A percentile compares a stretch with the other conserved stretches of the same genome.
These are phyloP conservation scores for Nudaria mundana DNA, from an alignment of 2,888 invertebrate species.

Conservation along the genomic window DNA sequence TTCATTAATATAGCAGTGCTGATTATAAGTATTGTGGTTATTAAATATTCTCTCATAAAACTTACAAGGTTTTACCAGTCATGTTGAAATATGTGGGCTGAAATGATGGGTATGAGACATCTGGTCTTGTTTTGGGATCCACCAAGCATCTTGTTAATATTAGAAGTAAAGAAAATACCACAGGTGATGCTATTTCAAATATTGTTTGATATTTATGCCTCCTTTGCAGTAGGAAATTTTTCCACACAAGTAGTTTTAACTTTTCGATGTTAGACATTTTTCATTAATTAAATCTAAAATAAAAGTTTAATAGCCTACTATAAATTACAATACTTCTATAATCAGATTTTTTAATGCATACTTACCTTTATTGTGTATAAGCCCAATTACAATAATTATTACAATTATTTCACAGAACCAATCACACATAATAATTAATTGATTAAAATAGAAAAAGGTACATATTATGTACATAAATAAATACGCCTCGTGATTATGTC, in stretches of 20 bases:
- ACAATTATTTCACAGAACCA: too few species aligned
- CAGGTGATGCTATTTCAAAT: slow-evolving; percentile 86
- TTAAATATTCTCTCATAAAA: slow-evolving; percentile 18
- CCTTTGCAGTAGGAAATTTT: slow-evolving; percentile 89
- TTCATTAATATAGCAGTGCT: not conserved
- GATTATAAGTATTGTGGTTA: not conserved
- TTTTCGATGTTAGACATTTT: slow-evolving; percentile 76
- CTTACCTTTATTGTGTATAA: too few species aligned
- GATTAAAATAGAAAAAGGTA: too few species aligned
- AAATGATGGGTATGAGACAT: slow-evolving; percentile 55
- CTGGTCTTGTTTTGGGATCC: slow-evolving; percentile 78
- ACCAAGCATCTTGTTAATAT: slow-evolving; percentile 87
- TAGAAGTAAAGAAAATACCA: slow-evolving; percentile 85
- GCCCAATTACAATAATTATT: too few species aligned
- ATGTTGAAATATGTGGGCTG: slow-evolving; percentile 69
- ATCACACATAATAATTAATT: too few species aligned
- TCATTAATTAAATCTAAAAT: slow-evolving; percentile 15
- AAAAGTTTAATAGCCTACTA: not conserved
- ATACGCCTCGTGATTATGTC: too few species aligned
- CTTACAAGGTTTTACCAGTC: slow-evolving; percentile 62
- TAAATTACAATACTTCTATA: too few species aligned
- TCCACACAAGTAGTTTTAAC: slow-evolving; percentile 89
- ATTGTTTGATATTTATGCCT: slow-evolving; percentile 86
- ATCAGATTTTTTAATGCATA: too few species aligned
- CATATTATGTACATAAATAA: too few species aligned